Conservation (phyloP, 2,113 vertebrate genomes). For the Siniperca knerii region DNA sequence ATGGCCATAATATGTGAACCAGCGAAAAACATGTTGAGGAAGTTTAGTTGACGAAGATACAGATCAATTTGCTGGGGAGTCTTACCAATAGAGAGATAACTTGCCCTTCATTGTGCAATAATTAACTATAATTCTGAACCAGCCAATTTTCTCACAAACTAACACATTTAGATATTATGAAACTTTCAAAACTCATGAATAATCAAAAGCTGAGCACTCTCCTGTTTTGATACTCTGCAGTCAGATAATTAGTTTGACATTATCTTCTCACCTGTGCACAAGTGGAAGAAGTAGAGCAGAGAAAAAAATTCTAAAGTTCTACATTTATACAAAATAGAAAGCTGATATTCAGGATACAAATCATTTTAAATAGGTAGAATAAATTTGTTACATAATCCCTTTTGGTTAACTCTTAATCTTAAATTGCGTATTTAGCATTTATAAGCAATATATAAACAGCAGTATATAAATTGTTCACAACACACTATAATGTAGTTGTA, state of each 20-base stretch:
- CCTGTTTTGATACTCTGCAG: slow-evolving; percentile 59
- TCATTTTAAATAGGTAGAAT: not conserved
- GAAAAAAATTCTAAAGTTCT: not conserved
- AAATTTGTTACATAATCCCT: not conserved
- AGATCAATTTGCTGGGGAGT: slow-evolving; percentile 10
- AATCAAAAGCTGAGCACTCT: slow-evolving; percentile 68
- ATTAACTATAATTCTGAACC: slow-evolving; percentile 37
- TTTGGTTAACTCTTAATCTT: not conserved
- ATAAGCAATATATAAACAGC: not conserved
- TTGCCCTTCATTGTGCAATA: slow-evolving; percentile 31
- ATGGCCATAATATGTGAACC: slow-evolving; percentile 29
- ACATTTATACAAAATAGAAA: slow-evolving; percentile 15
- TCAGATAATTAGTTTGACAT: slow-evolving; percentile 79
- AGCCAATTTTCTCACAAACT: slow-evolving; percentile 37
- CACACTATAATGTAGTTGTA: not conserved
- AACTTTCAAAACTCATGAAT: slow-evolving; percentile 64
- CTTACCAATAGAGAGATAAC: slow-evolving; percentile 7
- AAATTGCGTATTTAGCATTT: not conserved
- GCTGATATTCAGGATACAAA: not conserved
- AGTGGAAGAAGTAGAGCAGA: slow-evolving; percentile 39
- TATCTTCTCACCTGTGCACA: slow-evolving; percentile 74
- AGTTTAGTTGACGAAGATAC: slow-evolving; percentile 24
- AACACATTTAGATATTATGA: slow-evolving; percentile 43
- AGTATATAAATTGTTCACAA: not conserved
- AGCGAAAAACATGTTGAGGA: slow-evolving; percentile 28